Conservation (phyloP, 1,140 invertebrate genomes). For the Microplitis mediator region DNA sequence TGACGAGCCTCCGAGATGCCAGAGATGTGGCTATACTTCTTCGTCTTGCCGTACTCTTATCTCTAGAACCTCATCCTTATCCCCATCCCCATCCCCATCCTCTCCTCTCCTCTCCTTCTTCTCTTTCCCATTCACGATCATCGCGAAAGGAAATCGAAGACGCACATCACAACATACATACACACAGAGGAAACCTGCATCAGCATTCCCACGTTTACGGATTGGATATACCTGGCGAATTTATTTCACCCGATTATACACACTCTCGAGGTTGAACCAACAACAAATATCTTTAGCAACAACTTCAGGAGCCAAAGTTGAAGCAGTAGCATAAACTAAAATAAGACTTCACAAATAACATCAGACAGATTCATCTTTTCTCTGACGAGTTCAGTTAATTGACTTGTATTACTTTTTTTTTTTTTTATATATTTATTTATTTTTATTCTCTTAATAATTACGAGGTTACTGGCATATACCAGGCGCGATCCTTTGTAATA, state of each 20-base stretch:
- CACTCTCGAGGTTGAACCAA: neutral
- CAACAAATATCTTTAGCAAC: neutral
- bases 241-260: neutral
- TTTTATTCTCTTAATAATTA: neutral
- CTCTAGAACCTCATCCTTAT: conserved; percentile 20
- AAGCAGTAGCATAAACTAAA: neutral
- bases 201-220: conserved; percentile 12
- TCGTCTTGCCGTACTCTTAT: conserved; percentile 18
- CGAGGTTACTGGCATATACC: neutral
- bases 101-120: conserved; percentile 21
- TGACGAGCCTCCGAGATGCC: conserved; percentile 39
- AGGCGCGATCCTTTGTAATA: neutral
- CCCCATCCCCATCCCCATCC: conserved; percentile 21
- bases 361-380: neutral
- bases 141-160: conserved; percentile 14
- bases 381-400: neutral
- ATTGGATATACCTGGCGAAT: neutral
- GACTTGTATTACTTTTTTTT: neutral
- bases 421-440: neutral
- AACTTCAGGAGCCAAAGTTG: neutral
- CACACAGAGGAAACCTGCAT: too few relatives aligned
- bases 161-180: neutral
- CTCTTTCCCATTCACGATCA: conserved; percentile 25
- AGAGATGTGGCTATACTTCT: conserved; percentile 25
- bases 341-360: neutral